Evolutionary conservation across 2,888 invertebrate species (phyloP).

Genomic region (Thymelicus lineola): DNA sequence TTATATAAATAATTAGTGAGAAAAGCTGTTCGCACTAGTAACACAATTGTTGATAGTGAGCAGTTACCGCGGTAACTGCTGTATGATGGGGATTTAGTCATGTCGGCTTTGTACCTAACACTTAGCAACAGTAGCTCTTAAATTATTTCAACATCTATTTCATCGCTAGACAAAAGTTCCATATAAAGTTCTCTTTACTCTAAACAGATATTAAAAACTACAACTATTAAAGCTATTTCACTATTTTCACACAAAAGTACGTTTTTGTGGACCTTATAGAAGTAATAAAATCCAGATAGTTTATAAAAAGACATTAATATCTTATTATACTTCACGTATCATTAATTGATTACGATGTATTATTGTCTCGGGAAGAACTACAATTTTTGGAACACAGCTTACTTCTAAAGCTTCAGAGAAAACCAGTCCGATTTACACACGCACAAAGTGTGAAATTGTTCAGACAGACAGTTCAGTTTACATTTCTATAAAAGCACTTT

Average conservation of each 20-base stretch:
- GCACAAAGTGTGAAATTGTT: constrained; percentile 47
- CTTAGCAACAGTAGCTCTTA: constrained; percentile 44
- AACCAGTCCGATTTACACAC: constrained; percentile 44
- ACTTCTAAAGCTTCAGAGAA: constrained; percentile 29
- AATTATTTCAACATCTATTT: constrained; percentile 16
- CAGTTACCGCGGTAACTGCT: background rate
- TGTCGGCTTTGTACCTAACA: background rate
- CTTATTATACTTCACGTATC: background rate
- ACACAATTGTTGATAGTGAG: background rate
- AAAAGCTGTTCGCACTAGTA: background rate
- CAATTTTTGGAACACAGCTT: constrained; percentile 31
- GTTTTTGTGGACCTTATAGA: constrained; percentile 20
- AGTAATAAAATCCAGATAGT: constrained; percentile 3
- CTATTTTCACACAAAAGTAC: constrained; percentile 61
- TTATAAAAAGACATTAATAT: background rate
- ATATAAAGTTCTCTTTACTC: constrained; percentile 8
- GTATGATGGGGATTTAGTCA: background rate
- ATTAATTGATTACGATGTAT: background rate
- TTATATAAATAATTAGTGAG: too few species aligned
- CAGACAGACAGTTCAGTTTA: constrained; percentile 48
- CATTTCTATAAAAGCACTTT: constrained; percentile 79
- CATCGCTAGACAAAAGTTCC: constrained; percentile 7
- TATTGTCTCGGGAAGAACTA: constrained; percentile 35
- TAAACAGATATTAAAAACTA: constrained; percentile 41
- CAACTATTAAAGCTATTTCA: constrained; percentile 79